These are phyloP conservation scores for Himalopsyche anomala DNA, from an alignment of 2,888 invertebrate species.

Conservation along the genomic window DNA sequence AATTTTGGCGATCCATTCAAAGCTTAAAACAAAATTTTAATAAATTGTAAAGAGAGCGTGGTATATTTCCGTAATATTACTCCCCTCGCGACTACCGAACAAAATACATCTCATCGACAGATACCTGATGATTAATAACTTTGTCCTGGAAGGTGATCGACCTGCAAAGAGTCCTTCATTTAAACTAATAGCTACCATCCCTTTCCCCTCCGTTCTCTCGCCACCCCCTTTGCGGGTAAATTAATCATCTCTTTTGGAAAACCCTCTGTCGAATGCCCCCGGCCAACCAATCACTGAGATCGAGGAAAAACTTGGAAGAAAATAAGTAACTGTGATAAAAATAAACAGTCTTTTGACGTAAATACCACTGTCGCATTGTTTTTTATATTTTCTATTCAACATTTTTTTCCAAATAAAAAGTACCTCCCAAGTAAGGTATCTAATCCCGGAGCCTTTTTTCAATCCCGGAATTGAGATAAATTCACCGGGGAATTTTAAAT, in stretches of 20 bases:
- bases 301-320: constrained; percentile 33
- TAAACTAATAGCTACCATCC: constrained; percentile 53
- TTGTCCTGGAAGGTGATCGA: constrained; percentile 53
- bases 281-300: constrained; percentile 53
- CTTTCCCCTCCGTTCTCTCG: constrained; percentile 32
- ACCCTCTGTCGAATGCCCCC: constrained; percentile 49
- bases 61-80: neutral
- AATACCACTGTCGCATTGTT: neutral
- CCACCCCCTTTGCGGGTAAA: constrained; percentile 45
- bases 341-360: constrained; percentile 24
- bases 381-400: no score
- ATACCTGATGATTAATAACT: constrained; percentile 58
- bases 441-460: no score
- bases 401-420: no score
- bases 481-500: no score
- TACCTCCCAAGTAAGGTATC: no score
- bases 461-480: no score
- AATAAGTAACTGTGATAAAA: constrained; percentile 33
- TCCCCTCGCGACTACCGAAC: neutral
- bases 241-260: constrained; percentile 60
- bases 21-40: neutral
- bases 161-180: constrained; percentile 53
- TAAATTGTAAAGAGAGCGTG: neutral
- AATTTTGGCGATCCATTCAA: neutral
- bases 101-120: constrained; percentile 49